Evolutionary conservation across 1,140 invertebrate genomes (phyloP), one percentile per base, ranked within the genome.

Genomic region (Sinella curviseta): DNA sequence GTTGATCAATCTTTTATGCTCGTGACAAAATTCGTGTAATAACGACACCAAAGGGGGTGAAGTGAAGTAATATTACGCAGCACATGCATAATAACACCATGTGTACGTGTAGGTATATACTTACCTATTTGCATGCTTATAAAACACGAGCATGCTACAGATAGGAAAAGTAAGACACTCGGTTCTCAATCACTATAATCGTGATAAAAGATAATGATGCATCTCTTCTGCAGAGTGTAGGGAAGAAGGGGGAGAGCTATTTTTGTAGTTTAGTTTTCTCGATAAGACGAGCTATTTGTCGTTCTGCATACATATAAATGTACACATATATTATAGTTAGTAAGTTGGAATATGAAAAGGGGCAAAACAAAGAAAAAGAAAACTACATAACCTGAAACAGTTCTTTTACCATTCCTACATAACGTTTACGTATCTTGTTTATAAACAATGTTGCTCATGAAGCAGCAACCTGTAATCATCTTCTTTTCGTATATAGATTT

Each of bases 1-100:
- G 78, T 76, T 79, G 65, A 12, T 70, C 65, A 70, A 33, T 31
- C 3, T 33, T 31, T 79, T 60, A 76, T 76, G 74, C 78, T 79
- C 78, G 78, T 79, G 78, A 79, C 74, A 79, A 76, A 75, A 77
- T 54, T 26, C 39, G 24, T 33, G 24, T 14, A 16, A 60, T 20
- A 77, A 17, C 24, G 30, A 77, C 48, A 60, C 30, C 28, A 77
- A 33, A 55, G 20, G 4, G 30, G 24, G 1, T 26, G 17, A 39
- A 35, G 3, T 39, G 17, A 75, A 75, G 26, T 36, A 30, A 24
- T 17, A 30, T 28, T 74, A 31, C 24, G 28, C 8, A 4, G n/a
- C 31, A 12, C 8, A 8, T 28, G 20, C 14, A 35, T 74, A 17
- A 20, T 31, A 20, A 28, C 70, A 74, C 31, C 31, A 31, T 35